Conservation (phyloP, 2,888 invertebrate species). For the Drosophila paracracens region DNA sequence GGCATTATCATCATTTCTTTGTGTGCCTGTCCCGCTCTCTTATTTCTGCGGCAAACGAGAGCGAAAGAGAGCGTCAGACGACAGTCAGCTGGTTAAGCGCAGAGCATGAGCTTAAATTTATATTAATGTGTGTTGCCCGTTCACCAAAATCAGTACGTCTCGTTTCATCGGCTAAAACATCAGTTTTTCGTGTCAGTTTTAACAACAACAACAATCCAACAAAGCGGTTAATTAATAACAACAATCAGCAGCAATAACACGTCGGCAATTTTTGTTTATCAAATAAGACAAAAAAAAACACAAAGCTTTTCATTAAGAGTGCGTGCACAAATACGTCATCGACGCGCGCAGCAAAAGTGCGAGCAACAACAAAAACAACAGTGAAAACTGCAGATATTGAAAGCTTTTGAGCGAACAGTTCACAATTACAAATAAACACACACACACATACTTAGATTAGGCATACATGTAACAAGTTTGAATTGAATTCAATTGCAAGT, state of each 20-base stretch:
- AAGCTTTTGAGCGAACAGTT: constrained; percentile 58
- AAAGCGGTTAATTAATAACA: constrained; percentile 28
- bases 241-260: constrained; percentile 44
- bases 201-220: constrained; percentile 27
- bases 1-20: constrained; percentile 9
- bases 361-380: constrained; percentile 23
- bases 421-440: constrained; percentile 18
- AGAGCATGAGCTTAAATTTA: constrained; percentile 61
- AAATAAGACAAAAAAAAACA: constrained; percentile 9
- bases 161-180: constrained; percentile 63
- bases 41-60: constrained; percentile 31
- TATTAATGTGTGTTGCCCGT: constrained; percentile 67
- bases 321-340: constrained; percentile 73
- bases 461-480: constrained; percentile 16
- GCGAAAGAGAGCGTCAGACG: constrained; percentile 33
- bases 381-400: constrained; percentile 49
- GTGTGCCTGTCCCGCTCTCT: constrained; percentile 36
- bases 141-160: constrained; percentile 73
- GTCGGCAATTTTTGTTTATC: constrained; percentile 61
- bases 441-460: neutral
- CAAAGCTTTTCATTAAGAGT: constrained; percentile 54
- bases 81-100: constrained; percentile 50
- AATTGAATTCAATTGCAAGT: constrained; percentile 70
- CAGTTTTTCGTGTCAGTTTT: constrained; percentile 35
- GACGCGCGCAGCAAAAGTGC: constrained; percentile 71